phyloP scores from a whole-genome alignment of 2,888 invertebrate genomes.

The Agriopis aurantiaria region DNA sequence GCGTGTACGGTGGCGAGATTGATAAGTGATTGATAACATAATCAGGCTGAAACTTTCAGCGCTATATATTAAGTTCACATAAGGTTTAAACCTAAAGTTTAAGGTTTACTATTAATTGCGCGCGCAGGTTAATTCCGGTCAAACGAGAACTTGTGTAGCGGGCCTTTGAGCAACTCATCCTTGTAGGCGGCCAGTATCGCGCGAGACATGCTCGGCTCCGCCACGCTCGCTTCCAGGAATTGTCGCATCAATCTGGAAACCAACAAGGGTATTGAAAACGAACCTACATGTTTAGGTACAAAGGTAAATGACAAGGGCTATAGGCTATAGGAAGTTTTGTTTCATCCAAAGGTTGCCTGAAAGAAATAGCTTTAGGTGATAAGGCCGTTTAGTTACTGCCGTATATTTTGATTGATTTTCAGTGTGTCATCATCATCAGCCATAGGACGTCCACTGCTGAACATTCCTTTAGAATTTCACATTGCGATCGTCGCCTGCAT shows the following conservation, averaged over 20 bases:
- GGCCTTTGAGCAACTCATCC: slow-evolving; percentile 78
- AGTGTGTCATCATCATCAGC: too few relatives aligned
- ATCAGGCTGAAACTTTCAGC: background rate
- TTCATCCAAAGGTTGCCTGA: too few relatives aligned
- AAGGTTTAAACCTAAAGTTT: background rate
- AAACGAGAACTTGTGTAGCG: slow-evolving; percentile 70
- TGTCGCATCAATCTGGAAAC: slow-evolving; percentile 79
- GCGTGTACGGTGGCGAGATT: too few relatives aligned
- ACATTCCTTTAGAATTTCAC: too few relatives aligned
- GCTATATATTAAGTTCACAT: too few relatives aligned
- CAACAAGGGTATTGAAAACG: slow-evolving; percentile 1
- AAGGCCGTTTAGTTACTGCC: too few relatives aligned
- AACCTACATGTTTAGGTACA: background rate
- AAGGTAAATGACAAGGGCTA: background rate
- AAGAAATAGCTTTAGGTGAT: too few relatives aligned
- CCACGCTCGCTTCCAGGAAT: slow-evolving; percentile 78
- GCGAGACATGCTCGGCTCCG: slow-evolving; percentile 80
- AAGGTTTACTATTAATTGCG: background rate
- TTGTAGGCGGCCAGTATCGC: slow-evolving; percentile 82
- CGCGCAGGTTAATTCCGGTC: slow-evolving; percentile 67
- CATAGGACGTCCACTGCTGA: too few relatives aligned
- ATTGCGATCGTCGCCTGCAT: too few relatives aligned
- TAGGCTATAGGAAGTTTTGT: too few relatives aligned
- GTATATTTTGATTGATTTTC: too few relatives aligned
- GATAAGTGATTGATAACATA: too few relatives aligned